Evolutionary conservation across 2,797 vertebrate species (phyloP).

Genomic region (Coracias cyanogaster): DNA sequence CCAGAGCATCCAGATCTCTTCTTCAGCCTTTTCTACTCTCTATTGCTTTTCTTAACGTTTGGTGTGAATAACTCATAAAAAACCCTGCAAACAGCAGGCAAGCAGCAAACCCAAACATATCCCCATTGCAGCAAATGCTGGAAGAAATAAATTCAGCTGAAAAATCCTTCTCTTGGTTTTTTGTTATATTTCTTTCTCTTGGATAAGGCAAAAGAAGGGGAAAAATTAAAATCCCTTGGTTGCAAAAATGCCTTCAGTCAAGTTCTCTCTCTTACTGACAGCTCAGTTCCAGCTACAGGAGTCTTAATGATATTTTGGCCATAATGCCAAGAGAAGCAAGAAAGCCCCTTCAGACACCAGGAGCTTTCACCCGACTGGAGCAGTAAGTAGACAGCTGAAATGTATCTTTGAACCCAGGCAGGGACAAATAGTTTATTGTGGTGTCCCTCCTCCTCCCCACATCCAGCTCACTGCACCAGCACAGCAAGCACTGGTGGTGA

Average conservation of each 20-base stretch:
- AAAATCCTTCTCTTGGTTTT: constrained; percentile 60
- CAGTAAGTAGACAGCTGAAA: constrained; percentile 69
- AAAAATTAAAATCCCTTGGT: constrained; percentile 67
- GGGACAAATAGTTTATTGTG: constrained; percentile 5
- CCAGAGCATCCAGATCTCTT: background rate
- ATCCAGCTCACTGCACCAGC: fast-evolving
- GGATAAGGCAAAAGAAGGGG: constrained; percentile 59
- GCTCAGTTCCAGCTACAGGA: constrained; percentile 73
- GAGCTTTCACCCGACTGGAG: constrained; percentile 48
- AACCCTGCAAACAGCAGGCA: constrained; percentile 29
- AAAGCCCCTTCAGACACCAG: constrained; percentile 51
- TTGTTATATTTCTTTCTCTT: constrained; percentile 68
- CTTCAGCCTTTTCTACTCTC: constrained; percentile 13
- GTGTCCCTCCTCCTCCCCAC: background rate
- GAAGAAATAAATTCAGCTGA: constrained; percentile 68
- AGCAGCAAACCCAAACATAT: constrained; percentile 53
- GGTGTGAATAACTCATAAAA: constrained; percentile 43
- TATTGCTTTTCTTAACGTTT: constrained; percentile 32
- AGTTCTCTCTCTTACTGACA: constrained; percentile 74
- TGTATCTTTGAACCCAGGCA: constrained; percentile 34
- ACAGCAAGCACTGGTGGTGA: fast-evolving
- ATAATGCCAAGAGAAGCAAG: constrained; percentile 63
- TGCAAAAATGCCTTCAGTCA: constrained; percentile 73
- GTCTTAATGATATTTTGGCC: constrained; percentile 71
- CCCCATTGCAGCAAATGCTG: constrained; percentile 49